Percentiles rank a stretch among this genome's conserved stretches.
Conservation (phyloP, 2,797 vertebrate genomes). For the Falco peregrinus region DNA sequence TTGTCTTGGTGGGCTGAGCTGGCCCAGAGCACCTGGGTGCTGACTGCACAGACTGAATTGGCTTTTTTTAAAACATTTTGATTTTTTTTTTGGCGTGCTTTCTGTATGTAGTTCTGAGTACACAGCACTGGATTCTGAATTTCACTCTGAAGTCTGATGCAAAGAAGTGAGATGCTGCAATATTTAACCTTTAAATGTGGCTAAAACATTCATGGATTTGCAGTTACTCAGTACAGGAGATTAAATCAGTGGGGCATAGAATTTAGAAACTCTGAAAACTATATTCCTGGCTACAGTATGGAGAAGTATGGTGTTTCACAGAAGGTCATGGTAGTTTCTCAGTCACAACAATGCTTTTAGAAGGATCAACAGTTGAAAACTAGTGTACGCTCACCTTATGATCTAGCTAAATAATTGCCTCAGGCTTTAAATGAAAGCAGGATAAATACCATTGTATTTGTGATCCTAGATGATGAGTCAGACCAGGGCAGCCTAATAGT, state of each 20-base stretch:
- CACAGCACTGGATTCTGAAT: background rate
- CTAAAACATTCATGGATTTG: background rate
- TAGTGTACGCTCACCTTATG: background rate
- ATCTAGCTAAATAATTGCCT: background rate
- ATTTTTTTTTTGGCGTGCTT: background rate
- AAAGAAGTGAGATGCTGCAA: background rate
- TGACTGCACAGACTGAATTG: background rate
- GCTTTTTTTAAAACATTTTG: background rate
- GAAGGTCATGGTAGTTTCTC: background rate
- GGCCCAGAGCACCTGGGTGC: background rate
- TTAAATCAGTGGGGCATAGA: background rate
- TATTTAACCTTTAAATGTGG: background rate
- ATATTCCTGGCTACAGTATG: no score
- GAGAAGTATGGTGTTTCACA: background rate
- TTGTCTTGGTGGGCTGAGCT: background rate
- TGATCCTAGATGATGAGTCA: background rate
- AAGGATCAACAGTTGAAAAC: background rate
- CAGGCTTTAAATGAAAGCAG: background rate
- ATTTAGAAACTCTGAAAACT: background rate
- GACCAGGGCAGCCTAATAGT: background rate
- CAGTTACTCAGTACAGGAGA: background rate
- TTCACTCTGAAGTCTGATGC: background rate
- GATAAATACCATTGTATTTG: background rate
- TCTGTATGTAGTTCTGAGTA: background rate
- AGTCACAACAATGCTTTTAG: background rate